Evolutionary conservation across 2,888 invertebrate genomes (phyloP).

Genomic region (Lycia hirtaria): DNA sequence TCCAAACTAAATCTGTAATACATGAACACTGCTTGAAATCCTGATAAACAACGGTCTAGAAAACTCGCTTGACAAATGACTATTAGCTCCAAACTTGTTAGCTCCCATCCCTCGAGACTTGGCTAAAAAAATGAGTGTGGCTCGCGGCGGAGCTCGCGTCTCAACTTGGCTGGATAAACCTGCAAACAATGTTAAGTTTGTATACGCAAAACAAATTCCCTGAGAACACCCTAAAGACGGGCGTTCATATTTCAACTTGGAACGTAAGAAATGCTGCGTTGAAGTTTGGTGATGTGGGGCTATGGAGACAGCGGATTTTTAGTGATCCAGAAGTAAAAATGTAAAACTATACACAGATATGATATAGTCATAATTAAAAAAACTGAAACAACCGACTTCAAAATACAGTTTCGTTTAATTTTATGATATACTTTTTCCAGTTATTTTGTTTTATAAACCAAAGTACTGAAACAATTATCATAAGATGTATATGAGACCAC

Average conservation of each 20-base stretch:
- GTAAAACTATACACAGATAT: background rate
- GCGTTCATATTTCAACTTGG: conserved; percentile 37
- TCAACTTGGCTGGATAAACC: conserved; percentile 36
- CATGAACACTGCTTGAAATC: background rate
- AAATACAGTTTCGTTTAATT: too few species aligned
- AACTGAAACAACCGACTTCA: too few species aligned
- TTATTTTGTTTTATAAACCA: too few species aligned
- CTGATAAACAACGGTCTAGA: background rate
- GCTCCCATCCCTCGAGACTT: conserved; percentile 27
- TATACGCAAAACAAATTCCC: conserved; percentile 33
- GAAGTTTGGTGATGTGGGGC: conserved; percentile 18
- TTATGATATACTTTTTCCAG: too few species aligned
- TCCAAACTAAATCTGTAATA: background rate
- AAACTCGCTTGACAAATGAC: conserved; percentile 27
- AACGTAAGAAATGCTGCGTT: conserved; percentile 29
- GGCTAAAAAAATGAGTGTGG: conserved; percentile 34
- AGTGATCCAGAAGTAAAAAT: background rate
- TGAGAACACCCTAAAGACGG: conserved; percentile 27
- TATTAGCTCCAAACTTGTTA: conserved; percentile 29
- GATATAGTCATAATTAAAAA: too few species aligned
- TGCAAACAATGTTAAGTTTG: conserved; percentile 40
- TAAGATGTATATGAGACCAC: too few species aligned
- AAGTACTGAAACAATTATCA: too few species aligned
- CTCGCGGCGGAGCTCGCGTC: conserved; percentile 34
- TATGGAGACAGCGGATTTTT: background rate